Evolutionary conservation across 2,888 invertebrate species (phyloP).

Genomic region (Electrophaes corylata): DNA sequence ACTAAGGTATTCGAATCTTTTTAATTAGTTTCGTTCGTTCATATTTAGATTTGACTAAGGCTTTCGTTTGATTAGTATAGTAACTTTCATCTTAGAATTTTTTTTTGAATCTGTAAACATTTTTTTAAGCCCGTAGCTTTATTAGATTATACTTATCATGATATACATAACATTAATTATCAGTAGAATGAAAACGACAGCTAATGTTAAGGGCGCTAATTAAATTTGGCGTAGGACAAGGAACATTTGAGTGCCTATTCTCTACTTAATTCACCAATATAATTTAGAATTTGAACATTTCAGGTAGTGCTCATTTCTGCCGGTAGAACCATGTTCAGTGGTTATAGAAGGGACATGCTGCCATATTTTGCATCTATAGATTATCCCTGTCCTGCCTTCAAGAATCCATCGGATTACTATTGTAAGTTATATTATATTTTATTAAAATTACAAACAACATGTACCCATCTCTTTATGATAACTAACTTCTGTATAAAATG

Average conservation of each 20-base stretch:
- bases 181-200: too few relatives aligned
- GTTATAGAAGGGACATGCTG: constrained; percentile 94
- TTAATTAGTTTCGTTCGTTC: not conserved
- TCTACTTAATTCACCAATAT: not conserved
- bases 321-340: constrained; percentile 96
- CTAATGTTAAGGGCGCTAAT: not conserved
- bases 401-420: constrained; percentile 98
- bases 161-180: too few relatives aligned
- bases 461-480: too few relatives aligned
- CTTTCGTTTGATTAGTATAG: not conserved
- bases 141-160: too few relatives aligned
- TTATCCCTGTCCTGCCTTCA: constrained; percentile 97
- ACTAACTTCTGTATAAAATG: too few relatives aligned
- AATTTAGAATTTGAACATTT: constrained; percentile 3
- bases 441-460: too few relatives aligned
- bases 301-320: constrained; percentile 93
- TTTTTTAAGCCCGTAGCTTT: too few relatives aligned
- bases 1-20: constrained; percentile 81
- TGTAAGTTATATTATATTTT: constrained; percentile 82
- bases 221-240: not conserved
- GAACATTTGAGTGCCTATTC: not conserved
- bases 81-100: not conserved
- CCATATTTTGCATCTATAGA: constrained; percentile 95
- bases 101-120: too few relatives aligned
- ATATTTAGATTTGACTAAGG: constrained; percentile 1